Percentiles rank a stretch among this genome's conserved stretches.
Evolutionary conservation across 2,113 vertebrate genomes (phyloP).

Genomic region (Thalassarche chlororhynchos): DNA sequence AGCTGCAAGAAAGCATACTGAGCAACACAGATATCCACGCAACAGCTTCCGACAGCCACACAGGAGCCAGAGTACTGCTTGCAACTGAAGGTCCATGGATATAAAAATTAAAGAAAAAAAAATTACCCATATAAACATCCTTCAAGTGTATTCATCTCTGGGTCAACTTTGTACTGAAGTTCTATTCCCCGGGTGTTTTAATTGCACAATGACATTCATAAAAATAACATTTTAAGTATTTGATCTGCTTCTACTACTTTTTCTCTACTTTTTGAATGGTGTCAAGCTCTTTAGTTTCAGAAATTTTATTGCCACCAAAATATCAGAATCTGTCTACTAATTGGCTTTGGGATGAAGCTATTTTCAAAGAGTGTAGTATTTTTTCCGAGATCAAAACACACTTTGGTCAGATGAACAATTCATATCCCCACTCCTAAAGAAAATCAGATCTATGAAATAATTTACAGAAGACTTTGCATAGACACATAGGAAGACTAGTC

Average conservation of each 20-base stretch:
- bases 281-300: background rate
- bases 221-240: background rate
- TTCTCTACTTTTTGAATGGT: background rate
- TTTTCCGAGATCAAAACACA: background rate
- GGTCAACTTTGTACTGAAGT: background rate
- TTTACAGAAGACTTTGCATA: background rate
- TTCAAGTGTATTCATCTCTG: background rate
- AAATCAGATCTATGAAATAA: background rate
- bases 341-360: background rate
- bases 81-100: background rate
- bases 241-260: background rate
- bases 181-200: background rate
- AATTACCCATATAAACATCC: background rate
- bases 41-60: conserved; percentile 3
- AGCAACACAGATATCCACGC: background rate
- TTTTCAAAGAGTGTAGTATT: background rate
- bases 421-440: background rate
- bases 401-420: background rate
- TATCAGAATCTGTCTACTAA: background rate
- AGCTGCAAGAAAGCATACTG: background rate
- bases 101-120: background rate
- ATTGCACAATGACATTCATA: background rate
- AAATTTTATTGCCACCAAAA: background rate
- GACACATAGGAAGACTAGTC: background rate
- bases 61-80: background rate